Evolutionary conservation across 2,113 vertebrate species (phyloP).

Genomic region (Perccottus glenii): DNA sequence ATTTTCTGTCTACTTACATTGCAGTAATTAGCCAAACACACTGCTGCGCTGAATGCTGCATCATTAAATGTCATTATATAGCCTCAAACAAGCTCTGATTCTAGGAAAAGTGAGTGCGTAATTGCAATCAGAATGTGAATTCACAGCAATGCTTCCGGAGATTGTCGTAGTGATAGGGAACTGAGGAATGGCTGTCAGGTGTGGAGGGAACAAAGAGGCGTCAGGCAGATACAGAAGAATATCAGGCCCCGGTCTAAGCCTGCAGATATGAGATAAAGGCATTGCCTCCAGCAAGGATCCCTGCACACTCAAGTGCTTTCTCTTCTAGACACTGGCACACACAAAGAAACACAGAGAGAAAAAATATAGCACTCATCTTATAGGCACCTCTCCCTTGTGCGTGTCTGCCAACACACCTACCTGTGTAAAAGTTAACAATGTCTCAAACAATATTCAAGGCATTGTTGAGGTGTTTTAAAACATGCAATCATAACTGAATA

Average conservation of each 20-base stretch:
- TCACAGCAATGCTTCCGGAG: conserved; percentile 57
- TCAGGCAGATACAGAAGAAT: conserved; percentile 63
- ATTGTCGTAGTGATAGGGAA: conserved; percentile 52
- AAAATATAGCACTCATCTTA: conserved; percentile 8
- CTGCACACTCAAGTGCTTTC: conserved; percentile 33
- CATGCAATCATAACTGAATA: too few species aligned
- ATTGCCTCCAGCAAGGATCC: conserved; percentile 46
- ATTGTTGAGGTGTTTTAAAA: too few species aligned
- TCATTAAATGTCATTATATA: conserved; percentile 40
- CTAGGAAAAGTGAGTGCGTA: conserved; percentile 20
- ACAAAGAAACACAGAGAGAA: conserved; percentile 35
- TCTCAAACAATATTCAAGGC: background rate
- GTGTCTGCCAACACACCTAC: conserved; percentile 12
- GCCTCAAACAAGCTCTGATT: conserved; percentile 29
- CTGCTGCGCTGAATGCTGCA: conserved; percentile 19
- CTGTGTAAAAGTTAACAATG: background rate
- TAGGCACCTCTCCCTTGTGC: conserved; percentile 9
- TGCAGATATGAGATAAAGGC: conserved; percentile 76
- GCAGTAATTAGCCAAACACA: conserved; percentile 10
- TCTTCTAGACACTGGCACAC: conserved; percentile 15
- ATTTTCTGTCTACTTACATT: conserved; percentile 17
- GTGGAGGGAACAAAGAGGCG: conserved; percentile 72
- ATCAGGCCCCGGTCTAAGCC: conserved; percentile 65
- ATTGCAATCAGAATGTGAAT: conserved; percentile 43
- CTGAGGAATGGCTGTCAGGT: conserved; percentile 61